Evolutionary conservation across 2,888 invertebrate genomes (phyloP), one percentile per base, ranked within the genome.

Genomic region (Onchidella celtica): DNA sequence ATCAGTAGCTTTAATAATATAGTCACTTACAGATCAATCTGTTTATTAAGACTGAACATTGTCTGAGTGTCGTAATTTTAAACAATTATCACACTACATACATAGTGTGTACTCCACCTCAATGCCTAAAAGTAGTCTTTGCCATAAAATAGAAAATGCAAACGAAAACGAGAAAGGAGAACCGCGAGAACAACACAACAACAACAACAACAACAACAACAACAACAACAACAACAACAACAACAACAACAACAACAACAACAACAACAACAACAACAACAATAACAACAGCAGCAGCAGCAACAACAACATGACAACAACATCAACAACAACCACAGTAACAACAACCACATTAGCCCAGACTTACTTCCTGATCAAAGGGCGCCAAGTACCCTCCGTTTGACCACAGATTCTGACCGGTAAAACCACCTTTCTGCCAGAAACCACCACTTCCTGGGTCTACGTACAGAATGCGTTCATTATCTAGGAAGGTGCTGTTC

Each of bases 371-470:
- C 83, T 85, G 83, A 84, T 88, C 89, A 83, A 90, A 91, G 0
- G 92, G 94, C 38, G 93, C 90, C 83, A 88, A 83, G 21, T 83
- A 81, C 6, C 79, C 82, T 3, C 87, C 86, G 34, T 78, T 63
- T 2, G 80, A 81, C 92, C 93, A 80, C 88, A 89, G 91, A 68
- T 90, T 90, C 47, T 86, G 78, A 2, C 89, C 87, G 21, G 92
- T 65, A 68, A 88, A 87, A 21, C 83, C 81, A 24, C 95, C 95
- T 70, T 94, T 91, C 66, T 95, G 93, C 95, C 95, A 96, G 93
- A 96, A 96, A 0, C 95, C 95, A 0, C 95, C 95, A 34, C 84
- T 79, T 2, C 87, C 88, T 1, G 87, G 88, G 11, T 66, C 66
- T n/a, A 88, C 85, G 6, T 84, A 73, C 76, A 89, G 38, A 3